phyloP scores from a whole-genome alignment of 2,888 invertebrate genomes.

The Himalopsyche tibetana region DNA sequence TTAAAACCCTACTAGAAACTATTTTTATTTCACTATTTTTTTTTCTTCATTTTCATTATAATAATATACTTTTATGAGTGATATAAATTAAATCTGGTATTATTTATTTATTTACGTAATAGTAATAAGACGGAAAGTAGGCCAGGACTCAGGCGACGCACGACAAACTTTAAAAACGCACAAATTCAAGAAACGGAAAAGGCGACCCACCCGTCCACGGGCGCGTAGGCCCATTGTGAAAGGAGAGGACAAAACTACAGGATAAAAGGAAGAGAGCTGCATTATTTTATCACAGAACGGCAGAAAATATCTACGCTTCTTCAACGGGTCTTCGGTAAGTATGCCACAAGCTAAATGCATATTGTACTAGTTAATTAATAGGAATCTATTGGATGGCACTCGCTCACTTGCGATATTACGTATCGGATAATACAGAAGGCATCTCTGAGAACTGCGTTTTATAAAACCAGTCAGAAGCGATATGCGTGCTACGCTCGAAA shows the following conservation, averaged over 20 bases:
- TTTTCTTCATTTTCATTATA: conserved; percentile 58
- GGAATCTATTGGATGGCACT: conserved; percentile 1
- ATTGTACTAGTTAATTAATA: conserved; percentile 45
- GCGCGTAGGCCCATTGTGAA: background rate
- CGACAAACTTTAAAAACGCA: background rate
- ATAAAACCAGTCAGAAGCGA: too few species aligned
- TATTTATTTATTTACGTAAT: conserved; percentile 59
- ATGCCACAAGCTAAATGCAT: conserved; percentile 60
- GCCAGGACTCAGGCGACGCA: conserved; percentile 55
- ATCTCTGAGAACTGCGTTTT: too few species aligned
- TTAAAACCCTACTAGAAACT: conserved; percentile 64
- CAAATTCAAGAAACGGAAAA: background rate
- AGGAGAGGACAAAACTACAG: background rate
- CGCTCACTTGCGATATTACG: background rate
- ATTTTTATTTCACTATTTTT: conserved; percentile 63
- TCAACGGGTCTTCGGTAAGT: conserved; percentile 61
- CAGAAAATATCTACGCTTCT: conserved; percentile 65
- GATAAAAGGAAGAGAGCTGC: conserved; percentile 58
- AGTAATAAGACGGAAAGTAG: conserved; percentile 57
- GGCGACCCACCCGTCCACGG: background rate
- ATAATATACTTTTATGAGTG: conserved; percentile 61
- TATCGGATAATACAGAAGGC: background rate
- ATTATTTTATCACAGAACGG: conserved; percentile 66
- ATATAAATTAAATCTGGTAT: conserved; percentile 64
- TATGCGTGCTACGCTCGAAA: too few species aligned